Evolutionary conservation across 2,113 vertebrate species (phyloP), one percentile per base, ranked within the genome.

Genomic region (Danionella cerebrum): DNA sequence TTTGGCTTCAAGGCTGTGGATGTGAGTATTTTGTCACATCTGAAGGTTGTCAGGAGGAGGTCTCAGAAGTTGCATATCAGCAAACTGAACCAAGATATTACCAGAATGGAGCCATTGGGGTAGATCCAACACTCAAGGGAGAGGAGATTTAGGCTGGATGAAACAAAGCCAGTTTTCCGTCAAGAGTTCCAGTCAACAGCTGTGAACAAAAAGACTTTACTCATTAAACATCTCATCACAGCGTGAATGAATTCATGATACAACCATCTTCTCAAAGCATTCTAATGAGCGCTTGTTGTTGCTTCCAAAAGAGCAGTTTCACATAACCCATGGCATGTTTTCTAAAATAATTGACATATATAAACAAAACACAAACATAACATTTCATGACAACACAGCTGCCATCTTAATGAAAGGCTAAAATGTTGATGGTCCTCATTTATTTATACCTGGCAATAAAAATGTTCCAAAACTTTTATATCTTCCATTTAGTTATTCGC

Each of bases 151-250:
- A 39, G 78, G n/a, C 81, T n/a, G 89, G 77, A 33, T 83, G 68
- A 71, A 93, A 95, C 77, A 90, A 81, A 54, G 71, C 87, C 27
- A 97, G 88, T 52, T 84, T 91, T 67, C 94, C 94, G 62, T 94
- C 91, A 82, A 93, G 69, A 36, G 91, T 91, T 69, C 91, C 92
- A 36, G 91, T 93, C 78, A 84, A 73, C 48, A 97, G 90, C 94
- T 96, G 85, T 2, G 76, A 70, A 41, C 67, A 80, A 78, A 72
- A 38, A 55, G 6, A 13, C n/a, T 29, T 62, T 6, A 48, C 29
- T 50, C 5, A 45, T 47, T 4, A 64, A 64, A 60, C 39, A 60
- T 45, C 39, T 25, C 21, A 16, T 31, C 18, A 4, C 39, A 21
- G 57, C 13, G 9, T 25, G 3, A 59, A 59, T 59, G 8, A 42